Conservation (phyloP, 2,113 vertebrate genomes). For the Oreocharis arfaki region DNA sequence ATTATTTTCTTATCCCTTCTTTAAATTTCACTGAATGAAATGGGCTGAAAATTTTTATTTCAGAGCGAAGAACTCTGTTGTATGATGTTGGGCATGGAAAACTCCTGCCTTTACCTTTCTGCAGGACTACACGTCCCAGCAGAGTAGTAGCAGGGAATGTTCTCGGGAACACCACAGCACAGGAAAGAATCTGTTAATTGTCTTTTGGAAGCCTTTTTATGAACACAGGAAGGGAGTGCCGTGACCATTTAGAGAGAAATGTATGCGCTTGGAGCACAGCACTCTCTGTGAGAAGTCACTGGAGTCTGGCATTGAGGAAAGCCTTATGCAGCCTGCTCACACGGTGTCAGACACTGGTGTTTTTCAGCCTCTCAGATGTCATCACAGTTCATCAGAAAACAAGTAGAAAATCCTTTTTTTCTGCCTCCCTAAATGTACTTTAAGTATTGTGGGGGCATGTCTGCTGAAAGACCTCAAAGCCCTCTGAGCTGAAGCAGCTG, state of each 20-base stretch:
- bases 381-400: not conserved
- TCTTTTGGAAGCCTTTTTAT: constrained; percentile 34
- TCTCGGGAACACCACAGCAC: not conserved
- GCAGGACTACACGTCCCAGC: not conserved
- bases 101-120: not conserved
- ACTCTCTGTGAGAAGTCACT: not conserved
- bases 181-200: constrained; percentile 56
- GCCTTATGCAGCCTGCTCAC: not conserved
- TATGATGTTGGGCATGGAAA: not conserved
- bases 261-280: not conserved
- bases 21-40: not conserved
- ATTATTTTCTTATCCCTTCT: not conserved
- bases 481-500: not conserved
- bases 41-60: not conserved
- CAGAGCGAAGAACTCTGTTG: not conserved
- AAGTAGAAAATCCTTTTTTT: not conserved
- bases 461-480: not conserved
- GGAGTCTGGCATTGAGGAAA: not conserved
- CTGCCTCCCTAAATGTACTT: not conserved
- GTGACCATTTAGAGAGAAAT: constrained; percentile 15
- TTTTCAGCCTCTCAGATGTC: not conserved
- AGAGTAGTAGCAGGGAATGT: not conserved
- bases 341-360: fast-evolving
- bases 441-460: not conserved
- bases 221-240: constrained; percentile 57